Evolutionary conservation across 2,113 vertebrate genomes (phyloP).

Genomic region (Ailurus styani): DNA sequence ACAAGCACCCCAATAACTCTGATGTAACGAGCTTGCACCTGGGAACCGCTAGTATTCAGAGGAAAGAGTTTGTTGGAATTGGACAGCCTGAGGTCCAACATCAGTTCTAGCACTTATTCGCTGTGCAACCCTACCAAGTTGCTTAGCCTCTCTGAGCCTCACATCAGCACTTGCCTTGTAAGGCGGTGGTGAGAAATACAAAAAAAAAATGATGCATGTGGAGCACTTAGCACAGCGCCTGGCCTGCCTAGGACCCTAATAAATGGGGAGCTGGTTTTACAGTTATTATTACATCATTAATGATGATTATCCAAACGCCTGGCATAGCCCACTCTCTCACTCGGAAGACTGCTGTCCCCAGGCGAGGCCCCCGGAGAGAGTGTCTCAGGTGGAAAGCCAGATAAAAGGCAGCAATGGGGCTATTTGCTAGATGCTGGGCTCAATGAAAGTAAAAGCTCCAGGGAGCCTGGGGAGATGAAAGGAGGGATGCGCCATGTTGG

Average conservation of each 20-base stretch:
- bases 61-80: not conserved
- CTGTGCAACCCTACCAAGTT: not conserved
- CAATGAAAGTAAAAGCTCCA: not conserved
- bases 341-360: not conserved
- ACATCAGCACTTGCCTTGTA: not conserved
- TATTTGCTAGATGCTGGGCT: conserved; percentile 58
- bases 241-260: not conserved
- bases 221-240: not conserved
- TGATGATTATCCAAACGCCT: not conserved
- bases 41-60: not conserved
- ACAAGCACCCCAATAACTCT: not conserved
- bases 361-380: not conserved
- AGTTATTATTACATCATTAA: not conserved
- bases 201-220: not conserved
- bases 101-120: not conserved
- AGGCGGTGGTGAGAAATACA: not conserved
- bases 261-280: not conserved
- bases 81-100: not conserved
- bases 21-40: not conserved
- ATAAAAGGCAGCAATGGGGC: conserved; percentile 56
- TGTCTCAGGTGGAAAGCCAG: conserved; percentile 55
- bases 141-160: not conserved
- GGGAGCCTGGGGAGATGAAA: conserved; percentile 51
- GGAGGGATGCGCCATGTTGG: not conserved
- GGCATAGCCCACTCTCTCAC: not conserved